Conservation (phyloP, 1,140 invertebrate genomes). For the Ectropis grisescens region DNA sequence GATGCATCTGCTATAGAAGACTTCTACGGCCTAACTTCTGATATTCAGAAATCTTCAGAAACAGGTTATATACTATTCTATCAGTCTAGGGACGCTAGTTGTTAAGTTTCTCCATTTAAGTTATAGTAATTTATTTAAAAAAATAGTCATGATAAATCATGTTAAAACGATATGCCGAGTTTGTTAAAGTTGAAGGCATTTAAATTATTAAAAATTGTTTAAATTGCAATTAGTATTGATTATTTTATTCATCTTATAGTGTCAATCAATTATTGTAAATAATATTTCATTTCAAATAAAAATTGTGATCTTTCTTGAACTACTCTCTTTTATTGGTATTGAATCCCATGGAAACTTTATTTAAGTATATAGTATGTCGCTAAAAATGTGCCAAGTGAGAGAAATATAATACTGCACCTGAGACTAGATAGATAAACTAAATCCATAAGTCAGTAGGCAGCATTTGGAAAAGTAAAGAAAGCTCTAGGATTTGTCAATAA, state of each 20-base stretch:
- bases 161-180: slow-evolving; percentile 46
- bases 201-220: slow-evolving; percentile 46
- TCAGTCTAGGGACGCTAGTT: slow-evolving; percentile 89
- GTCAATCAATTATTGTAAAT: slow-evolving; percentile 55
- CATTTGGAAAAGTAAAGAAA: too few relatives aligned
- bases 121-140: slow-evolving; percentile 56
- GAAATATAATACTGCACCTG: too few relatives aligned
- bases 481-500: too few relatives aligned
- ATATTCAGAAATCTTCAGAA: slow-evolving; percentile 98
- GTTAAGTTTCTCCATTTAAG: slow-evolving; percentile 51
- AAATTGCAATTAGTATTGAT: slow-evolving; percentile 37
- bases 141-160: slow-evolving; percentile 39
- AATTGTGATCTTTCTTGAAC: slow-evolving; percentile 48
- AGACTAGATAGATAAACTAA: too few relatives aligned
- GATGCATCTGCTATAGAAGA: slow-evolving; percentile 99
- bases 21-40: slow-evolving; percentile 98
- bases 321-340: too few relatives aligned
- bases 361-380: too few relatives aligned
- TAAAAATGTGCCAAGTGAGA: too few relatives aligned
- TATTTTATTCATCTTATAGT: slow-evolving; percentile 39
- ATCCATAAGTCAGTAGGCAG: too few relatives aligned
- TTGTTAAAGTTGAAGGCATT: slow-evolving; percentile 63
- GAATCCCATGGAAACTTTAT: too few relatives aligned
- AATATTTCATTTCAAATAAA: slow-evolving; percentile 47
- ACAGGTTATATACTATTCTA: slow-evolving; percentile 99